Conservation (phyloP, 2,113 vertebrate genomes). For the Mastomys coucha region DNA sequence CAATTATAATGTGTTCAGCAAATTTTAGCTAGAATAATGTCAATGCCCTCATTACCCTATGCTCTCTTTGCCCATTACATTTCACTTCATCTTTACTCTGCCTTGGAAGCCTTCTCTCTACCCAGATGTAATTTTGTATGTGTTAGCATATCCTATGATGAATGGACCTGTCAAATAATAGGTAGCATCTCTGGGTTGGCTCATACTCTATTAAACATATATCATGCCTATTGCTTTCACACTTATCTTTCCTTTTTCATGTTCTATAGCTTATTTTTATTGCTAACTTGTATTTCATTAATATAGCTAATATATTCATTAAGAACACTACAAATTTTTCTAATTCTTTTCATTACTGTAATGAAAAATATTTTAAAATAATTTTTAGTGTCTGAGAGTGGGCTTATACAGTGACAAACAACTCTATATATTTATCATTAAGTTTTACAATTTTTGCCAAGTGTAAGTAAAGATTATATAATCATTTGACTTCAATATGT, state of each 20-base stretch:
- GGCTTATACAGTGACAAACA: neutral
- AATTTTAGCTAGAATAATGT: neutral
- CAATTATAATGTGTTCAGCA: neutral
- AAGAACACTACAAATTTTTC: neutral
- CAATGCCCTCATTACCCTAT: neutral
- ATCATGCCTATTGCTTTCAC: neutral
- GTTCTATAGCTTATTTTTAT: neutral
- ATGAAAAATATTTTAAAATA: neutral
- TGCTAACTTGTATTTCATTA: neutral
- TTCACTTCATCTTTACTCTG: neutral
- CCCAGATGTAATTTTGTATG: neutral
- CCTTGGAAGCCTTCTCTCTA: neutral
- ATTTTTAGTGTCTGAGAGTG: neutral
- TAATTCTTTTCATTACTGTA: neutral
- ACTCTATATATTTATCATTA: neutral
- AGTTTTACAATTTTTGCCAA: neutral
- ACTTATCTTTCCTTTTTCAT: neutral
- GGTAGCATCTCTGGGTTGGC: neutral
- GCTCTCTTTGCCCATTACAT: neutral
- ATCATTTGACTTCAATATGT: neutral
- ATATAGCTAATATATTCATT: neutral
- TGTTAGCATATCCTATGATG: neutral
- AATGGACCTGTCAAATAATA: neutral
- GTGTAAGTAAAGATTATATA: neutral
- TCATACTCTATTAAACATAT: neutral